Evolutionary conservation across 2,113 vertebrate species (phyloP), one percentile per base, ranked within the genome.

Genomic region (Salminus brasiliensis): DNA sequence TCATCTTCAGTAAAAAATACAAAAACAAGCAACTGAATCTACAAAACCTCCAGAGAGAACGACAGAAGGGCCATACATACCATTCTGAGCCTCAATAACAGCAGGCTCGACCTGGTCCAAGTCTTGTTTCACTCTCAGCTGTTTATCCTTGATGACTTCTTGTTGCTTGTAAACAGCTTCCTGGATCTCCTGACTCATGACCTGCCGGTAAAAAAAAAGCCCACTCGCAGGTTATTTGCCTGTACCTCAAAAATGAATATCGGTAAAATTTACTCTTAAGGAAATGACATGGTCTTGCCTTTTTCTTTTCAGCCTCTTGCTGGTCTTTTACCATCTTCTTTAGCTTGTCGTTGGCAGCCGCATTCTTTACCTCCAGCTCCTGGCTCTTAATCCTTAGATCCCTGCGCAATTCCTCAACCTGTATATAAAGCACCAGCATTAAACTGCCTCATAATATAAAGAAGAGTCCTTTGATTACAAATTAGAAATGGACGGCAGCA

Each of bases 241-340:
- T 16, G 10, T 10, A 75, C n/a, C n/a, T 11, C 2, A 3, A 63
- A 57, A n/a, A n/a, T 4, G 5, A 45, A 57, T 21, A 59, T 36
- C 9, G 0, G 7, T 21, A 16, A 25, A 23, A 12, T 12, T 36
- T n/a, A 21, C 9, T 27, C 34, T 45, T 9, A 32, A 39, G 18
- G 2, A 15, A 34, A 21, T 13, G 13, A 2, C 2, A 10, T 11
- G 3, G 4, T 57, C 2, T 70, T 68, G 96, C 98, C 95, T 99
- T 99, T 83, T 99, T 98, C 95, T 99, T 99, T 71, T 99, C 98
- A 0, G 98, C 98, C 87, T 99, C 97, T 79, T 99, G 97, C 62
- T 99, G 97, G 89, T 98, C 97, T 86, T 98, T 99, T 72, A 98
- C 97, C 98, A 99, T 99, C 92, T 99, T 99, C 86, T 98, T 98